phyloP scores from a whole-genome alignment of 2,888 invertebrate species.

The Synanthedon tipuliformis region DNA sequence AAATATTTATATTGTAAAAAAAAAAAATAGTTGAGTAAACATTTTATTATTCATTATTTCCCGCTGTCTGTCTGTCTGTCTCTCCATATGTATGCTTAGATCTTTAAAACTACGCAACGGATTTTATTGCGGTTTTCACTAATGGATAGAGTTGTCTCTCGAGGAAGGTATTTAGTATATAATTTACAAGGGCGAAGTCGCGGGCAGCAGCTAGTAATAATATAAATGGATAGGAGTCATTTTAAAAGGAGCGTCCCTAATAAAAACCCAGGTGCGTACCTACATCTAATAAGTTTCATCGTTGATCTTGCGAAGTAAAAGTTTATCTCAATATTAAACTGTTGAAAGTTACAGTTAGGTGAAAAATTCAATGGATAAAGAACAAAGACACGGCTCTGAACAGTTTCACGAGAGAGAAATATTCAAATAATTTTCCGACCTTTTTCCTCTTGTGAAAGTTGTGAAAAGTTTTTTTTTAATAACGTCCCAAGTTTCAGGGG shows the following conservation, averaged over 20 bases:
- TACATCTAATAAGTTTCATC: slow-evolving; percentile 8
- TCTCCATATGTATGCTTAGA: too few species aligned
- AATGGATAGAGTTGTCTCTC: too few species aligned
- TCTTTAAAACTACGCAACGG: too few species aligned
- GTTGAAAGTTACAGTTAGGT: slow-evolving; percentile 19
- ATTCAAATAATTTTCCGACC: slow-evolving; percentile 42
- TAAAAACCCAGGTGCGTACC: slow-evolving; percentile 18
- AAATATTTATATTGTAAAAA: too few species aligned
- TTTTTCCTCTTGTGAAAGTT: slow-evolving; percentile 26
- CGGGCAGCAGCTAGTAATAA: too few species aligned
- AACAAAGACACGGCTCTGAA: slow-evolving; percentile 33
- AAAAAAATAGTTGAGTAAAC: too few species aligned
- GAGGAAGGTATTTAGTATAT: too few species aligned
- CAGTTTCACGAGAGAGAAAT: slow-evolving; percentile 23
- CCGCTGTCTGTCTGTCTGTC: too few species aligned
- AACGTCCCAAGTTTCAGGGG: slow-evolving; percentile 1
- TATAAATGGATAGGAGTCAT: too few species aligned
- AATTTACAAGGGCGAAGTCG: too few species aligned
- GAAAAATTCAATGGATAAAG: slow-evolving; percentile 25
- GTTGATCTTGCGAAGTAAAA: slow-evolving; percentile 3
- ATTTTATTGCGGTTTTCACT: too few species aligned
- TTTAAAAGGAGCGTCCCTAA: slow-evolving; percentile 1
- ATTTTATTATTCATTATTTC: too few species aligned
- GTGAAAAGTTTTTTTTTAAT: slow-evolving; percentile 25
- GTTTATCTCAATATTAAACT: slow-evolving; percentile 34